A percentile compares a stretch with the other conserved stretches of the same genome.
phyloP scores from a whole-genome alignment of 2,113 vertebrate species.

The Cebus imitator region DNA sequence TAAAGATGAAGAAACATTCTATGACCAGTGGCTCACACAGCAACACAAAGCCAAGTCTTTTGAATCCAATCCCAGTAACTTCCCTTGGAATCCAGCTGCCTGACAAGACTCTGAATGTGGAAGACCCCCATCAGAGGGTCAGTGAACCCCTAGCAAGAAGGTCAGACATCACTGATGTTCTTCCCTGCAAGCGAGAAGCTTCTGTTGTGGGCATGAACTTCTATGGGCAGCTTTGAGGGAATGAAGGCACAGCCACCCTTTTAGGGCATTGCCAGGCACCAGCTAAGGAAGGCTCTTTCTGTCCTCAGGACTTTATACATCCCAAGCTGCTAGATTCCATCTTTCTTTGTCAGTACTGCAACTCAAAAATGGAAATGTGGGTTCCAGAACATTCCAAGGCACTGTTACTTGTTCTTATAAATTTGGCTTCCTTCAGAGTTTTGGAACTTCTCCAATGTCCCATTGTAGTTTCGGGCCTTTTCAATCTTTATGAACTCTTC shows the following conservation, averaged over 20 bases:
- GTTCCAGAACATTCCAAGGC: not conserved
- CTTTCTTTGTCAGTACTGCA: not conserved
- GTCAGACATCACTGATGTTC: not conserved
- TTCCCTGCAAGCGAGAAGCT: not conserved
- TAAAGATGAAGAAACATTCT: not conserved
- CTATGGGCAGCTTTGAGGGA: not conserved
- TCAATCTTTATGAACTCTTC: not conserved
- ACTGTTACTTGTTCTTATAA: not conserved
- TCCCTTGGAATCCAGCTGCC: not conserved
- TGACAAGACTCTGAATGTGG: not conserved
- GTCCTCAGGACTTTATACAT: not conserved
- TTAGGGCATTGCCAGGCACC: not conserved
- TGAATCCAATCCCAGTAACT: not conserved
- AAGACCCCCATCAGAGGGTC: not conserved
- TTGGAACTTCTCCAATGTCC: not conserved
- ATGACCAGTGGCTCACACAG: not conserved
- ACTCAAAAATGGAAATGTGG: not conserved
- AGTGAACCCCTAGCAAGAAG: not conserved
- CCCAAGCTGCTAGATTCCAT: slow-evolving; percentile 16
- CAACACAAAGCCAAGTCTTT: not conserved
- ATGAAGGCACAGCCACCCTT: not conserved
- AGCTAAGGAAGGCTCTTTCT: not conserved
- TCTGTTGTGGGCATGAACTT: not conserved
- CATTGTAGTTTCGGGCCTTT: not conserved
- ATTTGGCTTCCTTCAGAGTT: not conserved